Evolutionary conservation across 2,797 vertebrate genomes (phyloP).

Genomic region (Manis javanica): DNA sequence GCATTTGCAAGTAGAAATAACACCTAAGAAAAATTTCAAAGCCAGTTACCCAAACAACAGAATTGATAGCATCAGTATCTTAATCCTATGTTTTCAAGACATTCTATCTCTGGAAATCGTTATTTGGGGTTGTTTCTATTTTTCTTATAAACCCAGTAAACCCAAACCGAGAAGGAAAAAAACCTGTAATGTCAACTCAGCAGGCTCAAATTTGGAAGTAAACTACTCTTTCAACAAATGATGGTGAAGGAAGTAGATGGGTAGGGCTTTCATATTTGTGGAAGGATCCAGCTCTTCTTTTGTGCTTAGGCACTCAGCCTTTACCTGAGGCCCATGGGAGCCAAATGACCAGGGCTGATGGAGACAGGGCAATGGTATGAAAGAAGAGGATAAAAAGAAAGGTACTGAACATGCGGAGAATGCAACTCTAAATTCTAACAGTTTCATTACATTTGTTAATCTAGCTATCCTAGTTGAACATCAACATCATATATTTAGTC

Average conservation of each 20-base stretch:
- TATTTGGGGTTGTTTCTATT: neutral
- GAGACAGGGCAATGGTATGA: neutral
- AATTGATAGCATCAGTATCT: neutral
- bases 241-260: neutral
- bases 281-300: neutral
- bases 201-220: neutral
- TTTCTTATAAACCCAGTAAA: constrained; percentile 57
- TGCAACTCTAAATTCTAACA: neutral
- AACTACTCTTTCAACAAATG: neutral
- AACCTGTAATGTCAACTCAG: neutral
- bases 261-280: neutral
- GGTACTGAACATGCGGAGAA: neutral
- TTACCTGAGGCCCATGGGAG: neutral
- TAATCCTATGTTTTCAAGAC: neutral
- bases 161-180: neutral
- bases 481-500: neutral
- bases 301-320: neutral
- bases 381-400: neutral
- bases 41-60: neutral
- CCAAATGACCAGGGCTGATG: neutral
- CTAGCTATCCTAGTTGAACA: neutral
- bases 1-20: neutral
- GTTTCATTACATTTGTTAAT: neutral
- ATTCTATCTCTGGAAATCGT: constrained; percentile 14
- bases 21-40: constrained; percentile 4